Evolutionary conservation across 2,888 invertebrate genomes (phyloP).

Genomic region (Buathra laborator): DNA sequence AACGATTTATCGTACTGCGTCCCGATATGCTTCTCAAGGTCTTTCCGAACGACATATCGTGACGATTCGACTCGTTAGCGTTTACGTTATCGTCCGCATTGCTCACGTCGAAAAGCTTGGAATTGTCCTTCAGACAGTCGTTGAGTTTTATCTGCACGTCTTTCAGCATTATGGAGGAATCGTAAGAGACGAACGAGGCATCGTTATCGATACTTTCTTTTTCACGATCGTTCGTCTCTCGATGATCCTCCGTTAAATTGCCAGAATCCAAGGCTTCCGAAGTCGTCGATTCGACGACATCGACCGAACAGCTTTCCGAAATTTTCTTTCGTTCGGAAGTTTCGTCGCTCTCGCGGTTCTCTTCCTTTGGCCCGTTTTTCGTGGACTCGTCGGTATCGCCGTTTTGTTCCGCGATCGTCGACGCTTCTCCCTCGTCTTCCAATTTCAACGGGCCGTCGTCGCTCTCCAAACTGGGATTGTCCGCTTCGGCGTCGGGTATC

Average conservation of each 20-base stretch:
- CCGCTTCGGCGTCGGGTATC: conserved; percentile 31
- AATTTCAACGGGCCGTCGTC: conserved; percentile 52
- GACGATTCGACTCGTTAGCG: conserved; percentile 29
- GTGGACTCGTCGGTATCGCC: conserved; percentile 7
- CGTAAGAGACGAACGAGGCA: conserved; percentile 76
- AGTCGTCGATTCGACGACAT: conserved; percentile 78
- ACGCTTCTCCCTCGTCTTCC: conserved; percentile 50
- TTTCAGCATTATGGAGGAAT: conserved; percentile 79
- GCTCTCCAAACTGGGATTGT: conserved; percentile 48
- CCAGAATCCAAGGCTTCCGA: conserved; percentile 75
- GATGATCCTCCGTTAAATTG: conserved; percentile 66
- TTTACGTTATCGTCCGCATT: conserved; percentile 49
- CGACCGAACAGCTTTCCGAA: conserved; percentile 73
- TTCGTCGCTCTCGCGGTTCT: conserved; percentile 34
- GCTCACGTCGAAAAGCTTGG: conserved; percentile 73
- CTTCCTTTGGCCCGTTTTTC: conserved; percentile 57
- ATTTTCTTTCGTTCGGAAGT: conserved; percentile 67
- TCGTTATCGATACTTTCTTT: conserved; percentile 69
- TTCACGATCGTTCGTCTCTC: conserved; percentile 47
- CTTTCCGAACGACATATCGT: conserved; percentile 80
- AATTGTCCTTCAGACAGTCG: conserved; percentile 80
- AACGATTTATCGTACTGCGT: conserved; percentile 79
- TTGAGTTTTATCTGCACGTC: conserved; percentile 81
- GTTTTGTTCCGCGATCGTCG: conserved; percentile 31
- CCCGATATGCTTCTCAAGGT: conserved; percentile 82